A percentile compares a stretch with the other conserved stretches of the same genome.
Conservation (phyloP, 2,113 vertebrate species). For the Brachypodius melanocephalos region DNA sequence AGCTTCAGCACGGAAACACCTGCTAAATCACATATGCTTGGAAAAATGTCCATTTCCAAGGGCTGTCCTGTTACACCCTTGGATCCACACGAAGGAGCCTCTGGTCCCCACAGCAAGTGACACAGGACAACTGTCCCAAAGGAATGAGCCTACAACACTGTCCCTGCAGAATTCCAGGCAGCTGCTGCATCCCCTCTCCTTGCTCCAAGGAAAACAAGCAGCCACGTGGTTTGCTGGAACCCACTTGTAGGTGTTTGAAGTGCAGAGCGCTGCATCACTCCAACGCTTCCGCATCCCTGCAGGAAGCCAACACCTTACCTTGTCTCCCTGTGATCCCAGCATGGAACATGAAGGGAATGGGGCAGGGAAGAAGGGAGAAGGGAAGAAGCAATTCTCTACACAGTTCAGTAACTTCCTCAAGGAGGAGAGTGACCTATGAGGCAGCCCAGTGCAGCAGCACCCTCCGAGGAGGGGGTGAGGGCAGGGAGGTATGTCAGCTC, state of each 20-base stretch:
- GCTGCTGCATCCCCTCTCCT: neutral
- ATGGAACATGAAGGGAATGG: neutral
- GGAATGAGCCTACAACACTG: neutral
- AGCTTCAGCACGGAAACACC: neutral
- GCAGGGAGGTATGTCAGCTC: constrained; percentile 47
- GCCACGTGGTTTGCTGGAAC: neutral
- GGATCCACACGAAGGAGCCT: neutral
- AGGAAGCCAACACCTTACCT: neutral
- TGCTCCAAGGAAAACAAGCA: neutral
- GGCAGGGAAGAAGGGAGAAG: neutral
- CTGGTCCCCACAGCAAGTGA: neutral
- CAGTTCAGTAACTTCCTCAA: constrained; percentile 13
- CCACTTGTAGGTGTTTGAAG: rapidly evolving
- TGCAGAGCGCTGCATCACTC: neutral
- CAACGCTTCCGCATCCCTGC: neutral
- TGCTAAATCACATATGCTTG: neutral
- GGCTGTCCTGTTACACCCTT: neutral
- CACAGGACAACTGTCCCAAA: neutral
- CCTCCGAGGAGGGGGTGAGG: constrained; percentile 10
- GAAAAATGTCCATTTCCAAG: neutral
- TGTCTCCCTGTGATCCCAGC: neutral
- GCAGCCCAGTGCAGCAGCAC: constrained; percentile 55
- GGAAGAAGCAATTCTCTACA: constrained; percentile 44
- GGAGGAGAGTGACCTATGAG: constrained; percentile 23
- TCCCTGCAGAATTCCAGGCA: neutral